Evolutionary conservation across 2,797 vertebrate genomes (phyloP), one percentile per base, ranked within the genome.

Genomic region (Chrosomus eos): DNA sequence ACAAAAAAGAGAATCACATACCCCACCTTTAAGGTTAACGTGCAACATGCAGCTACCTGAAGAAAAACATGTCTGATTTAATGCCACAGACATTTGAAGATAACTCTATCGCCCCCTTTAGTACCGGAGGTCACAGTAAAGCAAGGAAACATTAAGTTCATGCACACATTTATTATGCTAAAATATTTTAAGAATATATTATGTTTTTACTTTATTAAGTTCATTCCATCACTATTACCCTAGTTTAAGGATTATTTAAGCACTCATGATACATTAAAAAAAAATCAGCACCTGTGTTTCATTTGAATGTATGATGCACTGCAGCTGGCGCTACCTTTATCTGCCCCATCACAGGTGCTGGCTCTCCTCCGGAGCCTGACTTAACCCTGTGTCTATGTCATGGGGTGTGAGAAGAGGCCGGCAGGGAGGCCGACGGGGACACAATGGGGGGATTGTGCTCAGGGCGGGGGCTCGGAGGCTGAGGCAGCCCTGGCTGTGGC

Each of bases 371-470:
- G 71, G 85, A 80, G 36, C 74, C 86, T 84, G 79, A 87, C 82
- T 85, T 85, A 85, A 85, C 83, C 83, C 76, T 85, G 73, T 85
- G 87, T 88, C 86, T 88, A 78, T 89, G 87, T 86, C 85, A 77
- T 72, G 87, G 85, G 82, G 79, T 83, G 75, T 85, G 71, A 79
- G 79, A 73, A 78, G 83, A 60, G 68, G 40, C 83, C 31, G 51
- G 84, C 82, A 76, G 51, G 68, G 91, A 74, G 55, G 85, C 80
- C 80, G 43, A 23, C 51, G 48, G 58, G 78, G 45, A 85, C 85
- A 93, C 88, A 90, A 92, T 90, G 82, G 81, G 72, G 84, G 89
- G 89, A 89, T 89, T 92, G 91, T 92, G 89, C 79, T 84, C 86
- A 84, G 83, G 88, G 80, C 87, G 87, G 88, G 83, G 80, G 81